Evolutionary conservation across 2,888 invertebrate genomes (phyloP).

Genomic region (Erebia aethiops): DNA sequence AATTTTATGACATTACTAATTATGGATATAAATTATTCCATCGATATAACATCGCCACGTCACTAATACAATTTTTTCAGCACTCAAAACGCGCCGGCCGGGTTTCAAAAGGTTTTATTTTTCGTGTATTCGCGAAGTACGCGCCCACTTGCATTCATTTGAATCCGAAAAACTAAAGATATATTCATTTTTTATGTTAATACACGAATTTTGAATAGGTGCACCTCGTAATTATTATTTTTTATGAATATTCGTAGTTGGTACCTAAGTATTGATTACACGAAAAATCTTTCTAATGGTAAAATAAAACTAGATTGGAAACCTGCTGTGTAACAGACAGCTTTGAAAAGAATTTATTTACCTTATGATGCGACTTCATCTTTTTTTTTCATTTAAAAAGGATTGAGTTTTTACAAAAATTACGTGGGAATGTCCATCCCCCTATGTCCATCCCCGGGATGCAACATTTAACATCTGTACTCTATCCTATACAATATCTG

Average conservation of each 20-base stretch:
- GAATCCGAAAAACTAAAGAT: conserved; percentile 30
- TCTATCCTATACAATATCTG: too few relatives aligned
- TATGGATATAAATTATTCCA: background rate
- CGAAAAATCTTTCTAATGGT: background rate
- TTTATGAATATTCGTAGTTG: conserved; percentile 4
- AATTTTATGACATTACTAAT: too few relatives aligned
- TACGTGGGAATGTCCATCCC: too few relatives aligned
- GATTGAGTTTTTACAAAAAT: too few relatives aligned
- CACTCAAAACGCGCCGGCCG: conserved; percentile 19
- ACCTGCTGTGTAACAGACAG: too few relatives aligned
- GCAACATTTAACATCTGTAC: too few relatives aligned
- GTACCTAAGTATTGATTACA: conserved; percentile 11
- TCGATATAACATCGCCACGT: conserved; percentile 7
- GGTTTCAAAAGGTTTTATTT: conserved; percentile 46
- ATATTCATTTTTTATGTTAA: conserved; percentile 31
- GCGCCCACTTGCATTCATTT: conserved; percentile 41
- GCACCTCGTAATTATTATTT: conserved; percentile 1
- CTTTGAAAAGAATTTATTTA: too few relatives aligned
- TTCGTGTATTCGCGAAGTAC: conserved; percentile 38
- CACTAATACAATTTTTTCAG: conserved; percentile 20
- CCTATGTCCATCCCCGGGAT: too few relatives aligned
- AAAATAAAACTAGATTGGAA: background rate
- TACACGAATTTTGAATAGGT: conserved; percentile 16
- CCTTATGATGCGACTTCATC: too few relatives aligned
- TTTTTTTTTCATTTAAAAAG: too few relatives aligned